A percentile compares a stretch with the other conserved stretches of the same genome.
phyloP scores from a whole-genome alignment of 2,113 vertebrate genomes.

The Sapajus apella region DNA sequence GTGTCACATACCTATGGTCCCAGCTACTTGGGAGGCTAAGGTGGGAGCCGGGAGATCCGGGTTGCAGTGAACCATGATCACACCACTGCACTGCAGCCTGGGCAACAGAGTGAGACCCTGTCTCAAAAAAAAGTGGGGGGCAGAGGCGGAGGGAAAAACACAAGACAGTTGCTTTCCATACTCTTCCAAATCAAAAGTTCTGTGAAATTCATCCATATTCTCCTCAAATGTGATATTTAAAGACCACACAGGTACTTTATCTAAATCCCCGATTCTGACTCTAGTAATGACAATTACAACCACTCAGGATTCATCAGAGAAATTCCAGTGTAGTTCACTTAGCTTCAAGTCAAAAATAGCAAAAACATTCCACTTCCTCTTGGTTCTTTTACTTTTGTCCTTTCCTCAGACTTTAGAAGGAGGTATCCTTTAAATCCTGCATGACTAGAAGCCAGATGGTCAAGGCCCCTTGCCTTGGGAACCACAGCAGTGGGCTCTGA shows the following conservation, averaged over 20 bases:
- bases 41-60: no score
- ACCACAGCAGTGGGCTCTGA: neutral
- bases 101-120: no score
- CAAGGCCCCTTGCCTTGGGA: neutral
- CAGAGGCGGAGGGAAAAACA: neutral
- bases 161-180: neutral
- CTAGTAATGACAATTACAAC: neutral
- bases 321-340: neutral
- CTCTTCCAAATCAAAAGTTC: slow-evolving; percentile 44
- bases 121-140: no score
- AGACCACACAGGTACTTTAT: neutral
- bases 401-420: neutral
- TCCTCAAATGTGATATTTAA: neutral
- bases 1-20: no score
- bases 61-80: no score
- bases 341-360: slow-evolving; percentile 16
- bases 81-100: no score
- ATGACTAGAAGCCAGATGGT: neutral
- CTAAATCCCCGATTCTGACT: neutral
- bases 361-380: slow-evolving; percentile 20
- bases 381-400: neutral
- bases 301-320: neutral
- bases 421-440: neutral
- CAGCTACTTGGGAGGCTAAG: no score
- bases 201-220: neutral